A percentile compares a stretch with the other conserved stretches of the same genome.
Evolutionary conservation across 2,797 vertebrate genomes (phyloP).

Genomic region (Acropternis orthonyx): DNA sequence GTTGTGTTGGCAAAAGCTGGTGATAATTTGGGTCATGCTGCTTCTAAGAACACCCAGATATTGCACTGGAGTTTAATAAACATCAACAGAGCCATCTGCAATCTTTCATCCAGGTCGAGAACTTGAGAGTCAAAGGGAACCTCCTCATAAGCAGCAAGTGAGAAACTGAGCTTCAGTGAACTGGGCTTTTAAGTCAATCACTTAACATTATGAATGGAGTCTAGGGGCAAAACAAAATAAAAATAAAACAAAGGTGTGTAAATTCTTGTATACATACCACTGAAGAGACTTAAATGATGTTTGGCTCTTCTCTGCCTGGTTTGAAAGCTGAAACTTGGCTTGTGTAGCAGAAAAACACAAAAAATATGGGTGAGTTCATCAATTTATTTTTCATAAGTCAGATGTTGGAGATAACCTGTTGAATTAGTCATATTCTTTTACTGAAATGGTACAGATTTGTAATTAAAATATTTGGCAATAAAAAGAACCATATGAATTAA

Average conservation of each 20-base stretch:
- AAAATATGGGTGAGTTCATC: background rate
- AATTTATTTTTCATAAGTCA: background rate
- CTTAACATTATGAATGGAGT: background rate
- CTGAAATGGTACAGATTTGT: slow-evolving; percentile 4
- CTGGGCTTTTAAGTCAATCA: background rate
- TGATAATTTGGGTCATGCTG: background rate
- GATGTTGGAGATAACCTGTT: background rate
- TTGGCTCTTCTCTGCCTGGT: background rate
- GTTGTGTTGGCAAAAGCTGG: background rate
- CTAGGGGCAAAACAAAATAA: background rate
- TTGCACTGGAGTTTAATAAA: background rate
- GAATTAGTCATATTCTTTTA: background rate
- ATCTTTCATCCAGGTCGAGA: background rate
- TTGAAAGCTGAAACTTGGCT: background rate
- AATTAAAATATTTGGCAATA: background rate
- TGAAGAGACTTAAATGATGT: background rate
- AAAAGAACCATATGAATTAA: background rate
- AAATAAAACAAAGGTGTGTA: background rate
- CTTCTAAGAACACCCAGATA: background rate
- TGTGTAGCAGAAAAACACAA: background rate
- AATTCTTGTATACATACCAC: background rate
- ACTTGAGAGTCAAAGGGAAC: background rate
- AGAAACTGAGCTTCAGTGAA: background rate
- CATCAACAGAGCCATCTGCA: background rate
- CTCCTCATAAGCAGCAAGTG: background rate